These are phyloP conservation scores for Eledona agricola DNA, from an alignment of 2,888 invertebrate genomes.

Conservation along the genomic window DNA sequence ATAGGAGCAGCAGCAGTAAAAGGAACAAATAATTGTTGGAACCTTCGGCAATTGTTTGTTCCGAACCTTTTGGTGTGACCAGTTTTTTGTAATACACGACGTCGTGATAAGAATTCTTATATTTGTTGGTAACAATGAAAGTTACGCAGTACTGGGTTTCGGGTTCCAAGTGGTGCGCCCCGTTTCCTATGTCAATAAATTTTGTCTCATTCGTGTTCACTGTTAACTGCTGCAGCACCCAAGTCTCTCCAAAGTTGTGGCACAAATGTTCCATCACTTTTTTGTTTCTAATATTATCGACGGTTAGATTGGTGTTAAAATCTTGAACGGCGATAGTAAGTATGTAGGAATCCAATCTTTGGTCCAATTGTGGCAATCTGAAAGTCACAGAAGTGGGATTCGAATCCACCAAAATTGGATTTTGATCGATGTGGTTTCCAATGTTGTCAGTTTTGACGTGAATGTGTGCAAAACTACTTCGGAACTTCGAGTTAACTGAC, in stretches of 20 bases:
- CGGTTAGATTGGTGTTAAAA: constrained; percentile 43
- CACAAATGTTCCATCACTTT: constrained; percentile 53
- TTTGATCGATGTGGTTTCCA: constrained; percentile 54
- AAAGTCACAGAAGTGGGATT: constrained; percentile 48
- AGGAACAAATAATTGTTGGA: constrained; percentile 45
- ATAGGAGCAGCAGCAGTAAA: constrained; percentile 47
- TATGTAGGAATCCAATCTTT: constrained; percentile 49
- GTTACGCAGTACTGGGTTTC: constrained; percentile 56
- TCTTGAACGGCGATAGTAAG: constrained; percentile 56
- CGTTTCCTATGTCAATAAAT: constrained; percentile 47
- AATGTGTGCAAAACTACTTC: constrained; percentile 45
- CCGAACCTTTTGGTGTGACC: constrained; percentile 38
- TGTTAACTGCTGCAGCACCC: constrained; percentile 53
- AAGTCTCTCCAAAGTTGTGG: constrained; percentile 53
- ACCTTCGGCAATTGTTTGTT: constrained; percentile 32
- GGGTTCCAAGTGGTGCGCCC: constrained; percentile 47
- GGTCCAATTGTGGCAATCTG: constrained; percentile 51
- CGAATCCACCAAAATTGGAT: constrained; percentile 49
- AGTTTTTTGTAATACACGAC: constrained; percentile 55
- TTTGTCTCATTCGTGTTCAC: constrained; percentile 45
- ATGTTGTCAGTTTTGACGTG: constrained; percentile 51
- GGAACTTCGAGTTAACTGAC: constrained; percentile 51
- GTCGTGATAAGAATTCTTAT: constrained; percentile 51
- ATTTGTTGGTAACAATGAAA: constrained; percentile 54
- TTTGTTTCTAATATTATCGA: constrained; percentile 43